Evolutionary conservation across 1,140 invertebrate species (phyloP).

Genomic region (Vanessa tameamea): DNA sequence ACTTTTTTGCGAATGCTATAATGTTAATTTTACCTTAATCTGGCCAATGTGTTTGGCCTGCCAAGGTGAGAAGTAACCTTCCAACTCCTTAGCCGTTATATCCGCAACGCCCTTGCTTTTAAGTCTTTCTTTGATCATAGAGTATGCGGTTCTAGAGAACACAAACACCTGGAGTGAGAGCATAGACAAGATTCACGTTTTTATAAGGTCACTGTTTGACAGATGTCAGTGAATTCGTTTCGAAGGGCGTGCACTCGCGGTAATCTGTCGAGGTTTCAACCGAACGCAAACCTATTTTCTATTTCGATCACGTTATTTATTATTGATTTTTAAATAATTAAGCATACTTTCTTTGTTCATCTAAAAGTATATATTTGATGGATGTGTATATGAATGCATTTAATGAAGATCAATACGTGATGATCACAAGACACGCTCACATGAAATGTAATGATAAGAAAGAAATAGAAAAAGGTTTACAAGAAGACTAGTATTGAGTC

Average conservation of each 20-base stretch:
- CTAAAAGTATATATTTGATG: too few species aligned
- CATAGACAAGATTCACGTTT: conserved; percentile 70
- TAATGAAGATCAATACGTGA: background rate
- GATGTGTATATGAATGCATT: background rate
- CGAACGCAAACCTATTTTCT: conserved; percentile 56
- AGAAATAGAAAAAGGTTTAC: conserved; percentile 19
- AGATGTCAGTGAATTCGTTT: conserved; percentile 23
- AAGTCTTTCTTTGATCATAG: conserved; percentile 89
- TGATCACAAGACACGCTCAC: conserved; percentile 1
- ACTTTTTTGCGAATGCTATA: background rate
- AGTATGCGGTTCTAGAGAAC: conserved; percentile 89
- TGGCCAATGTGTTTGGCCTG: conserved; percentile 91
- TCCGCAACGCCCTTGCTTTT: conserved; percentile 87
- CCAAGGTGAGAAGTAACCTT: conserved; percentile 90
- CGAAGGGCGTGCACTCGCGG: conserved; percentile 55
- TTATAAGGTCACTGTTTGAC: conserved; percentile 35
- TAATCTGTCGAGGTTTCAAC: conserved; percentile 44
- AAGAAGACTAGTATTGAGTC: background rate
- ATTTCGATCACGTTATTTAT: conserved; percentile 25
- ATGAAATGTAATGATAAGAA: conserved; percentile 17
- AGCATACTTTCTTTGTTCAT: background rate
- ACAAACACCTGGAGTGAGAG: conserved; percentile 89
- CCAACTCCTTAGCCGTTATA: conserved; percentile 86
- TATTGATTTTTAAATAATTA: too few species aligned
- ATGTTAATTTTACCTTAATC: conserved; percentile 83